Conservation (phyloP, 2,113 vertebrate genomes). For the Petrocephalus zakoni region DNA sequence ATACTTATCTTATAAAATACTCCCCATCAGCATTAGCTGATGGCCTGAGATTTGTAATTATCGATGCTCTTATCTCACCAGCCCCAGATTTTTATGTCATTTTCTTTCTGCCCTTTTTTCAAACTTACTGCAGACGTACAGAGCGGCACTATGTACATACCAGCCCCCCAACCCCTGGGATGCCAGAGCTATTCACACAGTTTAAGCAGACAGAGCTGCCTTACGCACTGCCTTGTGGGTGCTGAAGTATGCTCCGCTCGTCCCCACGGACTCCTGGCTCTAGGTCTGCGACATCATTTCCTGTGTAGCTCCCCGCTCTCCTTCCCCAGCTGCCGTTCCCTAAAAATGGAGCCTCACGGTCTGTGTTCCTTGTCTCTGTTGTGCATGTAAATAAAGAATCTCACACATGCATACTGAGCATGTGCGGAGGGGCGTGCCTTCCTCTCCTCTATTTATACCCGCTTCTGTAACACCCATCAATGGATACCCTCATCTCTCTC, state of each 20-base stretch:
- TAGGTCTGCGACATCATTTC: not conserved
- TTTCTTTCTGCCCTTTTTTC: not conserved
- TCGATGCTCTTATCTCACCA: not conserved
- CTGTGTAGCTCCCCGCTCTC: not conserved
- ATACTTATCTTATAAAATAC: not conserved
- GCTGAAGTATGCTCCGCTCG: not conserved
- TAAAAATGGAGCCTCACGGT: not conserved
- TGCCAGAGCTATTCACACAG: not conserved
- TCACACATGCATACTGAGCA: not conserved
- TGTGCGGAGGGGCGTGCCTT: not conserved
- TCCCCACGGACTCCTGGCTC: not conserved
- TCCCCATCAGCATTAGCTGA: not conserved
- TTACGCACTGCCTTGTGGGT: not conserved
- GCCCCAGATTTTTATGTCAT: not conserved
- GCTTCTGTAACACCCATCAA: not conserved
- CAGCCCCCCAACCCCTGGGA: not conserved
- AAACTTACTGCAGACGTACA: not conserved
- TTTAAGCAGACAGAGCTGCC: not conserved
- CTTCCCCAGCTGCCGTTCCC: not conserved
- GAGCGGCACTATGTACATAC: not conserved
- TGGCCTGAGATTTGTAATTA: not conserved
- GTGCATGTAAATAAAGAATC: not conserved
- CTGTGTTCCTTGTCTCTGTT: not conserved
- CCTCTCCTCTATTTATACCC: not conserved
- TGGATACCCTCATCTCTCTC: not conserved